Evolutionary conservation across 2,888 invertebrate genomes (phyloP), one percentile per base, ranked within the genome.

Genomic region (Leptogaster cylindrica): DNA sequence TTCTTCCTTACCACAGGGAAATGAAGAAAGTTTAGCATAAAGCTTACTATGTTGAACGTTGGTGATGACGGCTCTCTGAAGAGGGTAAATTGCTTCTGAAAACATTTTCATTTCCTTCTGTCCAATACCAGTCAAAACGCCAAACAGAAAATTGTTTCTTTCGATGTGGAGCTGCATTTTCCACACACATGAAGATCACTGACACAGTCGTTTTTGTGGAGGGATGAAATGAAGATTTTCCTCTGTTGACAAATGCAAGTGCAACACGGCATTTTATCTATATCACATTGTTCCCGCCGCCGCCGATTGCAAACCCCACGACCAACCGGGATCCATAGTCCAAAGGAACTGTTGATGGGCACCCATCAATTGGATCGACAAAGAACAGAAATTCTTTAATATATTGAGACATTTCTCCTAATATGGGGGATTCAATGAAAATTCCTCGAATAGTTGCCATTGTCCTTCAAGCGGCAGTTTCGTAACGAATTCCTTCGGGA

Each of bases 61-160:
- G 52, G 33, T 25, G 58, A n/a, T n/a, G 31, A 58, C 16, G 55
- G 18, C 55, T 18, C 46, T 46, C 7, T 14, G 39, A 41, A 25
- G 58, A 25, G 58, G 58, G 58, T 41, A 58, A 58, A 58, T 58
- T 58, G 58, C 58, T 58, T 58, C 31, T 58, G 39, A 58, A 58
- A 58, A 41, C 39, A 58, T 58, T 58, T 58, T 39, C 39, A 58
- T 58, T 58, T 58, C 58, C 58, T 58, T 39, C 23, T 58, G 58
- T 58, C 36, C 39, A 36, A 58, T 58, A 25, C 58, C 58, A 58
- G 41, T 58, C 39, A 41, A 39, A 36, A 25, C 25, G n/a, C n/a
- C n/a, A n/a, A n/a, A n/a, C n/a, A n/a, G n/a, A n/a, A n/a, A n/a
- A n/a, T n/a, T n/a, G 39, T 58, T n/a, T 23, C n/a, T 25, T 12